Base-by-base conservation (phyloP, 2,797 vertebrate genomes). In the Silurus lanzhouensis region DNA sequence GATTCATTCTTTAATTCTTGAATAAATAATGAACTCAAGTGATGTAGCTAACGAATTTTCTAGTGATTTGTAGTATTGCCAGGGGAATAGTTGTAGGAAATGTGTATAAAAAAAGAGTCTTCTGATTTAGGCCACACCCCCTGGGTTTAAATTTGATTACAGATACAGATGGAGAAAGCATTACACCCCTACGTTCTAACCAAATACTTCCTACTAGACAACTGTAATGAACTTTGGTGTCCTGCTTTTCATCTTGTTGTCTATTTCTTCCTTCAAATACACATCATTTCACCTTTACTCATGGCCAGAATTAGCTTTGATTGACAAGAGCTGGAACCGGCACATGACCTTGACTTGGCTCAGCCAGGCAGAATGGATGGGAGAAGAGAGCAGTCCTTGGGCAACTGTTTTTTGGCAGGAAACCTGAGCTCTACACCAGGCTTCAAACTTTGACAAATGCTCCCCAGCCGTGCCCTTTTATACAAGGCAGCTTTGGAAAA, bases 401-500 rank as follows among this genome's bases (percentile, higher is more conserved):
- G 84, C 88, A 89, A 87, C 85, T 86, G 86, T 70, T 70, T 67
- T 77, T 57, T 87, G 66, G 55, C 72, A 84, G 85, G 86, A 68
- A 89, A 91, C 87, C 85, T 78, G 89, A 92, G 80, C 87, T 86
- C 20, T 31, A 83, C 55, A 55, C 85, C 60, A 76, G 88, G 87
- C 84, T 87, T 89, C 81, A 87, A 85, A 60, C 85, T 88, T 44
- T 84, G 89, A 91, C 91, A 88, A 90, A 92, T 90, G 88, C 84
- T 84, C 84, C 57, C 68, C 80, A 72, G 55, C 70, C 84, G 60
- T 61, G 83, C 64, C 85, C 90, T 89, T 92, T 91, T 92, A 92
- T 90, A 91, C 89, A 85, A 84, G n/a, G 2, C 74, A 83, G 83
- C 77, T 85, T 84, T 85, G 81, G 57, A 67, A 86, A 64, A 76